phyloP scores from a whole-genome alignment of 2,113 vertebrate species.

The Prolemur simus region DNA sequence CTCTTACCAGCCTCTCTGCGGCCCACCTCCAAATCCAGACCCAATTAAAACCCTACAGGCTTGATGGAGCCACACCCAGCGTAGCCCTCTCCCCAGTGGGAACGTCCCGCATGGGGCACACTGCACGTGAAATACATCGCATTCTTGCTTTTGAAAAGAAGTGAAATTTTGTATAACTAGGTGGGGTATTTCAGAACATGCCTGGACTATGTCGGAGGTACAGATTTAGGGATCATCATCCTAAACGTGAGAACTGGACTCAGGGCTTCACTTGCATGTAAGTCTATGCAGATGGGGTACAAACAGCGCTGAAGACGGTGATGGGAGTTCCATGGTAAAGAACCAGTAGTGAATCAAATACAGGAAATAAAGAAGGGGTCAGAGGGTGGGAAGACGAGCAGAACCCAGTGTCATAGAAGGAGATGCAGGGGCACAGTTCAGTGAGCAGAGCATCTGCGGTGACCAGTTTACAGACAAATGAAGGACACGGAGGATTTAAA shows the following conservation, averaged over 20 bases:
- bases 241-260: neutral
- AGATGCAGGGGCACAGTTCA: neutral
- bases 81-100: neutral
- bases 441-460: too few species aligned
- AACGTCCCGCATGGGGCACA: neutral
- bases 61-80: neutral
- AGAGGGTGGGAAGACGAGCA: neutral
- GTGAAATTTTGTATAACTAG: neutral
- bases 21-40: neutral
- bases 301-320: neutral
- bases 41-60: too few species aligned
- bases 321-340: fast-evolving
- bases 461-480: too few species aligned
- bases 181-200: neutral
- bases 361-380: neutral
- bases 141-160: neutral
- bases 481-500: neutral
- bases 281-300: neutral
- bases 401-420: neutral
- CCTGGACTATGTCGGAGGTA: fast-evolving
- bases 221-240: neutral
- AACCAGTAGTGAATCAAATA: neutral
- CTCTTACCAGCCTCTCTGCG: neutral
- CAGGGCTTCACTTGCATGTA: neutral
- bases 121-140: neutral